phyloP scores from a whole-genome alignment of 1,140 invertebrate species.

The Ceratosolen fusciceps region DNA sequence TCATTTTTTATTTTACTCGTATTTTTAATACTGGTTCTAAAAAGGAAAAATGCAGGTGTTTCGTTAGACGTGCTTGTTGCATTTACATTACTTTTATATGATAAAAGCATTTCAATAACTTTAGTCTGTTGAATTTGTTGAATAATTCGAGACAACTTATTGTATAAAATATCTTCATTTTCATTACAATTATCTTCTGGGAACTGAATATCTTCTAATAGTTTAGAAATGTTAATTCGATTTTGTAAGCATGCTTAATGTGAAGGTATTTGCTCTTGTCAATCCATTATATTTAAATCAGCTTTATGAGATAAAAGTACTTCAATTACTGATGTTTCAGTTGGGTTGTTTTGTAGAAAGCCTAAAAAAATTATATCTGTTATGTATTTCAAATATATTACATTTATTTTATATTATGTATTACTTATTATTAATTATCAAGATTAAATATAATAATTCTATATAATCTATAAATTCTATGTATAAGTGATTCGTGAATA shows the following conservation, averaged over 20 bases:
- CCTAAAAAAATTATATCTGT: slow-evolving; percentile 11
- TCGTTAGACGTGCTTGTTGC: slow-evolving; percentile 10
- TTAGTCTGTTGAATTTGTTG: slow-evolving; percentile 21
- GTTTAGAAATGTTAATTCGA: slow-evolving; percentile 21
- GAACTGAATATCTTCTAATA: slow-evolving; percentile 1
- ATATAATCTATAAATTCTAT: too few relatives aligned
- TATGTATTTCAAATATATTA: neutral
- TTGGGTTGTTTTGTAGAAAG: neutral
- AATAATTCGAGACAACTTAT: slow-evolving; percentile 1
- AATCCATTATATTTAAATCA: slow-evolving; percentile 20
- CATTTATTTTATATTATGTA: neutral
- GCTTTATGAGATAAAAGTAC: slow-evolving; percentile 17
- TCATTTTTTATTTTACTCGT: neutral
- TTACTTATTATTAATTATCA: neutral
- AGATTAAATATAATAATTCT: too few relatives aligned
- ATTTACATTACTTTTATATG: slow-evolving; percentile 37
- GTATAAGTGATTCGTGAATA: too few relatives aligned
- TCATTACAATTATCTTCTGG: neutral
- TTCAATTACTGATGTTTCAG: slow-evolving; percentile 13
- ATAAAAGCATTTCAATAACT: slow-evolving; percentile 33
- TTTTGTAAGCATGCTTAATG: slow-evolving; percentile 41
- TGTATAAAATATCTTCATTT: neutral
- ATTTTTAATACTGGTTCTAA: slow-evolving; percentile 2
- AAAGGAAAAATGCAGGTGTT: slow-evolving; percentile 37
- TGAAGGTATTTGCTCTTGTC: slow-evolving; percentile 22